phyloP scores from a whole-genome alignment of 2,888 invertebrate species.

The Ramazzottius varieornatus region DNA sequence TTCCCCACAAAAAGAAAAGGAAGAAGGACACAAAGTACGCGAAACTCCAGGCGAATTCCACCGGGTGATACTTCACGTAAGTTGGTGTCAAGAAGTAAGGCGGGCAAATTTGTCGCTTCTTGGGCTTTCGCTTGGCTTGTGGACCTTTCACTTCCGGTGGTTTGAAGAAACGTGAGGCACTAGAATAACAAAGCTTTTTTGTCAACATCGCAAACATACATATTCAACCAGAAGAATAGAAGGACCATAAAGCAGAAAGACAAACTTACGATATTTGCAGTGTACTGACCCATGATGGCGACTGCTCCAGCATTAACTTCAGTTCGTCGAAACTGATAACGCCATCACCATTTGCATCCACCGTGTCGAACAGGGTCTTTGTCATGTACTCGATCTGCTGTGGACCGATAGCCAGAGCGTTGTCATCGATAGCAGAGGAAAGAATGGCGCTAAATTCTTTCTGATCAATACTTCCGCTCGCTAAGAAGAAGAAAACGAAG shows the following conservation, averaged over 20 bases:
- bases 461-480: constrained; percentile 13
- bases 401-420: constrained; percentile 14
- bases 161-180: constrained; percentile 15
- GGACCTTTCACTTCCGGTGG: constrained; percentile 10
- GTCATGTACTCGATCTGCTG: constrained; percentile 15
- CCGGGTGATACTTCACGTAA: constrained; percentile 14
- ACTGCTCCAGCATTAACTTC: constrained; percentile 13
- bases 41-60: constrained; percentile 12
- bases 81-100: constrained; percentile 12
- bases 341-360: constrained; percentile 14
- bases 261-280: constrained; percentile 9
- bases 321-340: constrained; percentile 16
- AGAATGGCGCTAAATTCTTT: constrained; percentile 15
- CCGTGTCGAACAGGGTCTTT: constrained; percentile 14
- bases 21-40: neutral
- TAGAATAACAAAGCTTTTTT: no score
- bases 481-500: constrained; percentile 9
- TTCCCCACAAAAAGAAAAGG: neutral
- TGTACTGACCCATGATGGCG: constrained; percentile 15
- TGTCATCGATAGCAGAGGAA: constrained; percentile 16
- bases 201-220: no score
- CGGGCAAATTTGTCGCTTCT: constrained; percentile 4
- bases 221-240: no score
- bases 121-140: neutral
- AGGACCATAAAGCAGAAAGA: no score